phyloP scores from a whole-genome alignment of 2,797 vertebrate genomes.

The Platalea minor region DNA sequence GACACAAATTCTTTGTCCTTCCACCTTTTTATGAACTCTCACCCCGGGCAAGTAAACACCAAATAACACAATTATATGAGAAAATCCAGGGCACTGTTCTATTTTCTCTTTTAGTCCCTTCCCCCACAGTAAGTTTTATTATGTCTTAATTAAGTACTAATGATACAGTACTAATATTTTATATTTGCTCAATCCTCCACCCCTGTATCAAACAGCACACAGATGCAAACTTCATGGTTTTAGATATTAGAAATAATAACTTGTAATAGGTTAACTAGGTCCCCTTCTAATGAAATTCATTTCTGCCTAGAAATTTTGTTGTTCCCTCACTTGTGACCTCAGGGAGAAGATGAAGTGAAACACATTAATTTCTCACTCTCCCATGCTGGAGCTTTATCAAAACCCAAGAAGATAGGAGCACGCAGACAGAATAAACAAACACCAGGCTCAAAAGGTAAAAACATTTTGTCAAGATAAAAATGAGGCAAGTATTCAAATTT shows the following conservation, averaged over 20 bases:
- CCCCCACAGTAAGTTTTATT: neutral
- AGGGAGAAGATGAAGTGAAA: conserved; percentile 39
- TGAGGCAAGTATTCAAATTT: conserved; percentile 39
- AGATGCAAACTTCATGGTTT: conserved; percentile 1
- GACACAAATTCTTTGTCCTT: neutral
- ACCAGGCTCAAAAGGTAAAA: conserved; percentile 37
- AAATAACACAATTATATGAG: neutral
- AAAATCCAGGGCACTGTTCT: neutral
- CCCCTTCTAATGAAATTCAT: conserved; percentile 19
- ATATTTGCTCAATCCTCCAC: neutral
- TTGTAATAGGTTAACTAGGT: conserved; percentile 38
- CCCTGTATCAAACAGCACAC: neutral
- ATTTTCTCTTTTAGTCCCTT: neutral
- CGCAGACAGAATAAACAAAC: conserved; percentile 3
- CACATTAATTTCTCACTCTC: conserved; percentile 41
- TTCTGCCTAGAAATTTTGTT: conserved; percentile 35
- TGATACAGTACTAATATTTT: neutral
- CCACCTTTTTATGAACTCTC: neutral
- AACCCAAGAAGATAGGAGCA: conserved; percentile 6
- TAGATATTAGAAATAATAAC: conserved; percentile 30
- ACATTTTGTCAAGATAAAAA: conserved; percentile 51
- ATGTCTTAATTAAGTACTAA: neutral
- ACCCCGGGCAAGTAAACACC: neutral
- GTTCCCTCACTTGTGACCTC: conserved; percentile 28
- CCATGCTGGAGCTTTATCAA: conserved; percentile 35